Base-by-base conservation (phyloP, 1,140 invertebrate genomes). In the Sycobia sp. region DNA sequence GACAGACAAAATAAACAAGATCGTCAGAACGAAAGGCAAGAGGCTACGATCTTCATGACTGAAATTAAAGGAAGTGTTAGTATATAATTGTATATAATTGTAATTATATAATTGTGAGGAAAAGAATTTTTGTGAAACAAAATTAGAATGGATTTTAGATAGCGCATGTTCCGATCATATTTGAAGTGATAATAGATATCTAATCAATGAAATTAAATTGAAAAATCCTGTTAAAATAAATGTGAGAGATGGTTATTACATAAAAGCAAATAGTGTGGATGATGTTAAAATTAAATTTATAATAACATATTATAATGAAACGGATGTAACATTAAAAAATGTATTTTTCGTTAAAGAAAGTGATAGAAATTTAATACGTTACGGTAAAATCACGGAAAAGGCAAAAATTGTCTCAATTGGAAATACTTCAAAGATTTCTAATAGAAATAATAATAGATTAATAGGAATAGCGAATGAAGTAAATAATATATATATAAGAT, bases 401-500 rank as follows among this genome's bases (percentile, higher is more conserved):
- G 54, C 61, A 51, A 67, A 55, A 61, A 61, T 68, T 38, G 25
- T 68, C 16, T 67, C 65, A 20, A 27, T 16, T 23, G 36, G 25
- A 7, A 57, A 70, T 43, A 61, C 11, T 22, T 25, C 56, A 46
- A 62, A 65, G 55, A 62, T 71, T 49, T 62, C 27, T 47, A 34
- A 63, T 58, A 25, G 44, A 9, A 23, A 65, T 22, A 50, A 57
- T 47, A 32, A 57, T 47, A 32, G 58, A 22, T 43, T 71, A 53
- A 66, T 62, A 25, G 65, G 62, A 20, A 34, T 57, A 22, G 32
- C 65, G 36, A 32, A 56, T 18, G 60, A 55, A n/a, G n/a, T n/a
- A 29, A 4, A 60, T 22, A 32, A 16, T 43, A 53, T 43, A 9
- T 58, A 10, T 64, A 57, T 51, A 49, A 64, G 22, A 41, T 64